phyloP scores from a whole-genome alignment of 2,797 vertebrate species.

The Clarias fuscus region DNA sequence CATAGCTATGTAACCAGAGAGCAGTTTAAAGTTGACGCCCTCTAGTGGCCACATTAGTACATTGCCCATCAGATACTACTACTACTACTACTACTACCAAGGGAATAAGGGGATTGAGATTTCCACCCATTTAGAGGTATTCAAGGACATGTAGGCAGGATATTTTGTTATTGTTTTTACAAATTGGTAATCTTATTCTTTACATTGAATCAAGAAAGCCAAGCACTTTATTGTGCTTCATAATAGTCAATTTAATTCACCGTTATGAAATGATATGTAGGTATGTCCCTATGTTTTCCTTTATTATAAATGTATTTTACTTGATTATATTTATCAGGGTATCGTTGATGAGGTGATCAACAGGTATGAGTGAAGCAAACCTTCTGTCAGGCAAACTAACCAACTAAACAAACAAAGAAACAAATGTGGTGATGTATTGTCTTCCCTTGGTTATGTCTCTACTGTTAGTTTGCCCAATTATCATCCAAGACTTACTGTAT shows the following conservation, averaged over 20 bases:
- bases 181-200: no score
- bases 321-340: background rate
- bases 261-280: no score
- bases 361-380: background rate
- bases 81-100: no score
- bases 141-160: no score
- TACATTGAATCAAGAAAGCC: no score
- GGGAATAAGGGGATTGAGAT: no score
- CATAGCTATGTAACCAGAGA: background rate
- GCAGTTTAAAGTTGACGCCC: background rate
- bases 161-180: no score
- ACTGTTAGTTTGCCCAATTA: background rate
- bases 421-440: background rate
- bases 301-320: background rate
- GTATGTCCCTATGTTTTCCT: background rate
- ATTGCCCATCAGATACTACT: background rate
- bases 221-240: no score
- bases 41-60: constrained; percentile 15
- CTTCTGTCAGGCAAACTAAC: background rate
- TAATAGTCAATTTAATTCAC: no score
- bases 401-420: background rate
- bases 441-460: background rate
- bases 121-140: no score
- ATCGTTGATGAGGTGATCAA: background rate
- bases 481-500: no score